These are phyloP conservation scores for Galago senegalensis DNA, from an alignment of 2,797 vertebrate species.

Conservation along the genomic window DNA sequence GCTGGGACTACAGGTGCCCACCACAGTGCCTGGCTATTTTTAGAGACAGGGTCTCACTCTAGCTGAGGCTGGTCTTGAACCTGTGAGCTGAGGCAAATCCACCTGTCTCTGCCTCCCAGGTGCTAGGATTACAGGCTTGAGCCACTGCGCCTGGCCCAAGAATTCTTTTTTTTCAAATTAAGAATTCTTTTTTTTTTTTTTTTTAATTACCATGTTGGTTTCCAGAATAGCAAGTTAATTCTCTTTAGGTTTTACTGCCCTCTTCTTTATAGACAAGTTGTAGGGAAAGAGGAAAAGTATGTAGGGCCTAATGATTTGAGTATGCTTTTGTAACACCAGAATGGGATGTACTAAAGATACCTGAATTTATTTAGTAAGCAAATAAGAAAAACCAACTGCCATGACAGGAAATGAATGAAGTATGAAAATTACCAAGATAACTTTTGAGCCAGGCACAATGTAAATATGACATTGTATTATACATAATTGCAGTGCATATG, in stretches of 20 bases:
- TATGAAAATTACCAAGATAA: neutral
- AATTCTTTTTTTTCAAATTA: neutral
- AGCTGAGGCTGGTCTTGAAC: too few species aligned
- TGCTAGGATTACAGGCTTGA: too few species aligned
- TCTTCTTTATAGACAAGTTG: conserved; percentile 61
- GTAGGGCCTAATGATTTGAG: neutral
- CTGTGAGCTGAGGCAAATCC: too few species aligned
- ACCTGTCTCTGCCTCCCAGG: too few species aligned
- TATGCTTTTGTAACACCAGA: conserved; percentile 16
- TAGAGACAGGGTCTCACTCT: too few species aligned
- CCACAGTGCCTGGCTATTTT: too few species aligned
- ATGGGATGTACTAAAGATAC: neutral
- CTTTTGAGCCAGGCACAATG: conserved; percentile 11
- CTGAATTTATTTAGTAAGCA: conserved; percentile 55
- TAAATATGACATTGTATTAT: neutral
- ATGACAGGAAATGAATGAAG: conserved; percentile 4
- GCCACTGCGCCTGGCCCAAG: neutral
- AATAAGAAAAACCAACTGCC: conserved; percentile 38
- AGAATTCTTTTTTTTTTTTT: neutral
- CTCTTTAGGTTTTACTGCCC: conserved; percentile 42
- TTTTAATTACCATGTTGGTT: conserved; percentile 19
- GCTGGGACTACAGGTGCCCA: too few species aligned
- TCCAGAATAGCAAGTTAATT: conserved; percentile 22
- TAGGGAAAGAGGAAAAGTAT: conserved; percentile 15
- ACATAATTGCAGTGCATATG: neutral